A percentile compares a stretch with the other conserved stretches of the same genome.
Conservation (phyloP, 1,140 invertebrate genomes). For the Solen grandis region DNA sequence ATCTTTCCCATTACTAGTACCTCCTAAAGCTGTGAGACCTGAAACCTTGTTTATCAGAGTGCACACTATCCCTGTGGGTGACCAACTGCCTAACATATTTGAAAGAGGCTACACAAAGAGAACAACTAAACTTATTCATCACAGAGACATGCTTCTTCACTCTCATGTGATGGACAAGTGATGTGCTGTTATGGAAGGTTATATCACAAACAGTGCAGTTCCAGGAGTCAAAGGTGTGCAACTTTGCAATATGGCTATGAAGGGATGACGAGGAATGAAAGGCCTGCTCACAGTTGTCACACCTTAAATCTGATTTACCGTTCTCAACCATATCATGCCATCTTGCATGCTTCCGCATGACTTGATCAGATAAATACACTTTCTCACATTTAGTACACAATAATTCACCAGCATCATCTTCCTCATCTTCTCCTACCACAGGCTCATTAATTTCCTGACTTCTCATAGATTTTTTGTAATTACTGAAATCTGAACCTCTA, state of each 20-base stretch:
- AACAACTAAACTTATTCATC: conserved; percentile 35
- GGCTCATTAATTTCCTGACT: too few relatives aligned
- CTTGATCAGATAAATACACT: conserved; percentile 15
- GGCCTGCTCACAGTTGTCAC: conserved; percentile 45
- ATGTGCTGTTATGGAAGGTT: conserved; percentile 19
- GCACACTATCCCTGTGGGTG: conserved; percentile 1
- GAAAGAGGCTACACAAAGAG: conserved; percentile 45
- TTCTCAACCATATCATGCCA: conserved; percentile 43
- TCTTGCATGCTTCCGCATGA: conserved; percentile 31
- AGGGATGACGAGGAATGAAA: background rate
- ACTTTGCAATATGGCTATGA: background rate
- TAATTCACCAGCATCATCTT: conserved; percentile 35
- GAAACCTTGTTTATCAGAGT: background rate
- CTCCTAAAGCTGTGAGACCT: too few relatives aligned
- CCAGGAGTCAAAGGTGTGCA: conserved; percentile 20
- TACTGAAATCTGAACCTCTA: too few relatives aligned
- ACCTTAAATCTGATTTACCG: conserved; percentile 1
- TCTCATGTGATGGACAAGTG: background rate
- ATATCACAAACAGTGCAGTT: conserved; percentile 33
- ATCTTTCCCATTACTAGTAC: too few relatives aligned
- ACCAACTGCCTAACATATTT: conserved; percentile 12
- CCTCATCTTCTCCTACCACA: conserved; percentile 9
- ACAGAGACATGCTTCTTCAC: conserved; percentile 1
- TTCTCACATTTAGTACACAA: conserved; percentile 42
- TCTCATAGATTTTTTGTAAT: too few relatives aligned